These are phyloP conservation scores for Thecocarcelia acutangulata DNA, from an alignment of 2,888 invertebrate genomes.

Conservation along the genomic window DNA sequence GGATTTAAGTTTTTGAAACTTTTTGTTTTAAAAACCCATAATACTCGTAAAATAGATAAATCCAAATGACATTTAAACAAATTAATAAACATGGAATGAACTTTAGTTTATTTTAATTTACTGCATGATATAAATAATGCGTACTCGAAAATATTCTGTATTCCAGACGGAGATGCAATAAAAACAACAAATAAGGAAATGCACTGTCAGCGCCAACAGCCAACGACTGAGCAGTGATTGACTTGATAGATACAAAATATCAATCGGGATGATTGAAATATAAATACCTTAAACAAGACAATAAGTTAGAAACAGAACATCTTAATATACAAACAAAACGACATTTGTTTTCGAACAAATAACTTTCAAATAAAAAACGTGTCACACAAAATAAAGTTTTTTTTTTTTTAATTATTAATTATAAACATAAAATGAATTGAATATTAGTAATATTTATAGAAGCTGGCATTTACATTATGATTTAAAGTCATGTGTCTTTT, in stretches of 20 bases:
- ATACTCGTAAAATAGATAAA: conserved; percentile 1
- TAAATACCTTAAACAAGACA: not conserved
- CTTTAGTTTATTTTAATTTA: conserved; percentile 2
- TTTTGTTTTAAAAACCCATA: not conserved
- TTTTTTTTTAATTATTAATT: too few relatives aligned
- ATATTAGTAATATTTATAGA: too few relatives aligned
- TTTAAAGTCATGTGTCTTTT: too few relatives aligned
- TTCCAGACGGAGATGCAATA: conserved; percentile 24
- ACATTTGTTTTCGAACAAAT: too few relatives aligned
- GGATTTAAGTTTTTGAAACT: conserved; percentile 7
- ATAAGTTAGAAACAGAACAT: not conserved
- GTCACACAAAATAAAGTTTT: too few relatives aligned
- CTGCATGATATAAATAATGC: conserved; percentile 16
- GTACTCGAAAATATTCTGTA: conserved; percentile 34
- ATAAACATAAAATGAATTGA: too few relatives aligned
- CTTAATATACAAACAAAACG: too few relatives aligned
- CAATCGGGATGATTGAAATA: not conserved
- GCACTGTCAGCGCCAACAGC: conserved; percentile 6
- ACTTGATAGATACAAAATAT: conserved; percentile 2
- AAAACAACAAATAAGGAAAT: conserved; percentile 38
- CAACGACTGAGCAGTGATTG: not conserved
- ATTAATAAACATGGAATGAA: not conserved
- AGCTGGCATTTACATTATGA: too few relatives aligned
- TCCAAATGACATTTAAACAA: not conserved
- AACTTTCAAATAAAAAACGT: too few relatives aligned